Base-by-base conservation (phyloP, 1,140 invertebrate genomes). In the Drosophila kohkoa region DNA sequence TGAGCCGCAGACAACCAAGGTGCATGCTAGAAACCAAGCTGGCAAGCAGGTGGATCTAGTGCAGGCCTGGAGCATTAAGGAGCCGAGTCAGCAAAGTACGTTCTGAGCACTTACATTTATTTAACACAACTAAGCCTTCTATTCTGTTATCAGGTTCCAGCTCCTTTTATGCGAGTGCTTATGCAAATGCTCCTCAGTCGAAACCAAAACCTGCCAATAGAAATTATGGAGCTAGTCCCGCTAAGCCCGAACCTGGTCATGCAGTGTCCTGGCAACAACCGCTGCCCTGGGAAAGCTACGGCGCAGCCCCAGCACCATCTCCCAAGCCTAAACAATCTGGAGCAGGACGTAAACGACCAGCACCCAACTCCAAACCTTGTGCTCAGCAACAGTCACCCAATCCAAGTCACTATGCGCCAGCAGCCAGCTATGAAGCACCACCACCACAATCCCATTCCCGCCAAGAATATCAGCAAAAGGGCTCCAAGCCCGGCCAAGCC, bases 221-320 rank as follows among this genome's bases (percentile, higher is more conserved):
- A 4, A 11, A 46, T 55, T 32, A 65, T 32, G 52, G 5, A 16
- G 51, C 11, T 16, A 3, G n/a, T 10, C 16, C 59, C 3, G 45
- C 49, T 0, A 68, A 65, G 28, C 32, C 62, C 13, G 70, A 20
- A 11, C 5, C 32, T 30, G 49, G 25, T 6, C 43, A 67, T n/a
- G 25, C 70, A 2, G 65, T 80, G 2, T 83, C 83, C 8, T 81
- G 80, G 74, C 55, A 67, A 7, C 48, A 77, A 10, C 65, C 80
- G 2, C 15, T 88, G n/a, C 83, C 83, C 6, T 88, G 83, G 83
- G 80, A 89, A 38, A 25, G 54, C 13, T 0, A 11, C 66, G 0
- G 48, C 10, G n/a, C 41, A 43, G 59, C 20, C 4, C 7, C 81
- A 43, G 43, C 38, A 3, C 20, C 79, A 43, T 38, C 38, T 3